A percentile compares a stretch with the other conserved stretches of the same genome.
phyloP scores from a whole-genome alignment of 2,797 vertebrate species.

The Hephaestus fuliginosus region DNA sequence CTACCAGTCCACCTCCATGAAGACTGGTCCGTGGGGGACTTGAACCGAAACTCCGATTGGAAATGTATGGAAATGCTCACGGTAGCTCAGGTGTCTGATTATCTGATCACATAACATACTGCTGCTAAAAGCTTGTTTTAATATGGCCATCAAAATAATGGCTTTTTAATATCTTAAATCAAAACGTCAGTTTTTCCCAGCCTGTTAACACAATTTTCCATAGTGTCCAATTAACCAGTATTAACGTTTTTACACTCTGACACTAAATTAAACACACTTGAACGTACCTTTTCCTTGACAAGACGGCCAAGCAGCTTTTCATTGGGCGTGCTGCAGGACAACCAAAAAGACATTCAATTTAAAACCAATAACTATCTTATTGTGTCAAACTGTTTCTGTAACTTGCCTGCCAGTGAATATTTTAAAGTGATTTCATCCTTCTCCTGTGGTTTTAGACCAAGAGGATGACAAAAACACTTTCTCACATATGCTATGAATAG shows the following conservation, averaged over 20 bases:
- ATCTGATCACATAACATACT: not conserved
- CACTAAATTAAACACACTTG: not conserved
- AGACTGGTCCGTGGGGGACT: too few species aligned
- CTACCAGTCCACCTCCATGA: too few species aligned
- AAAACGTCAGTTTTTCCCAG: not conserved
- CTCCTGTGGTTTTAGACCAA: not conserved
- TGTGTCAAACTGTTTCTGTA: not conserved
- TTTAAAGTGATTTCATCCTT: rapidly evolving
- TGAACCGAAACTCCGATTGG: too few species aligned
- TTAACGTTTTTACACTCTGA: not conserved
- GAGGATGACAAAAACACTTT: not conserved
- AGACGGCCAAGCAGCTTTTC: conserved; percentile 97
- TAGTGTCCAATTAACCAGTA: not conserved
- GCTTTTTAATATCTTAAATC: not conserved
- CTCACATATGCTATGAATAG: not conserved
- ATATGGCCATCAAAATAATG: not conserved
- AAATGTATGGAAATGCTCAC: not conserved
- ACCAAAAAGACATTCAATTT: not conserved
- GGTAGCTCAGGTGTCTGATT: not conserved
- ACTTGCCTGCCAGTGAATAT: not conserved
- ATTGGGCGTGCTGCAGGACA: conserved; percentile 92
- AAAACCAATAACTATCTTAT: not conserved
- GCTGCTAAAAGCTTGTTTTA: not conserved
- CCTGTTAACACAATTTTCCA: not conserved
- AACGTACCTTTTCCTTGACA: conserved; percentile 96